These are phyloP conservation scores for Amblyteles armatorius DNA, from an alignment of 2,888 invertebrate species.

Conservation along the genomic window DNA sequence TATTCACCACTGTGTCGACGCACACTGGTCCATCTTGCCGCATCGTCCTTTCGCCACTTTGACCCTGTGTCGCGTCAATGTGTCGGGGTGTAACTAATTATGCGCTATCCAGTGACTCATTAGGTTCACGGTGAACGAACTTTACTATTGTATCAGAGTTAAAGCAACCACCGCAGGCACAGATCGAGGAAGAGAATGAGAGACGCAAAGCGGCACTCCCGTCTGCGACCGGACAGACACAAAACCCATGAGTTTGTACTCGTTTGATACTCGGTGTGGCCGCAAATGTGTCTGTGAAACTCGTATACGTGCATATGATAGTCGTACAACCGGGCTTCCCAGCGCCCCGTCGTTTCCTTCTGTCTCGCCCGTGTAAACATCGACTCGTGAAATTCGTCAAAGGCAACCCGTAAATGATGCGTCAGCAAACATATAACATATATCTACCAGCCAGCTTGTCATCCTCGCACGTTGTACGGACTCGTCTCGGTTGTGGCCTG, in stretches of 20 bases:
- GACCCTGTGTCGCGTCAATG: too few species aligned
- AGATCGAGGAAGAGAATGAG: slow-evolving; percentile 4
- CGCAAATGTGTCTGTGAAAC: neutral
- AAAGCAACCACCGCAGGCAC: slow-evolving; percentile 66
- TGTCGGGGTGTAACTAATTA: too few species aligned
- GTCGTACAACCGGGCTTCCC: neutral
- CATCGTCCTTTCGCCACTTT: too few species aligned
- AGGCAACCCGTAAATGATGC: slow-evolving; percentile 56
- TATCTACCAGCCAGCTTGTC: neutral
- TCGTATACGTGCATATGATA: neutral
- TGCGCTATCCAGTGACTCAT: slow-evolving; percentile 33
- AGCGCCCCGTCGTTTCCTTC: neutral
- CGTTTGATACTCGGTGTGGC: neutral
- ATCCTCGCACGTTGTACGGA: neutral
- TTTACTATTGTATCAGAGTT: slow-evolving; percentile 75
- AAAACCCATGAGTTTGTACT: slow-evolving; percentile 1
- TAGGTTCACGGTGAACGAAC: slow-evolving; percentile 67
- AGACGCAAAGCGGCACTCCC: neutral
- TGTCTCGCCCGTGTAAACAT: slow-evolving; percentile 48
- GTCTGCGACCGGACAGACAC: slow-evolving; percentile 21
- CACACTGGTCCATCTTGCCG: too few species aligned
- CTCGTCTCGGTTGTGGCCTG: slow-evolving; percentile 1
- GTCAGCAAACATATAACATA: slow-evolving; percentile 44
- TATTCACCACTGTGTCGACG: too few species aligned
- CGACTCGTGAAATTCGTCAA: slow-evolving; percentile 67